Percentiles rank a stretch among this genome's conserved stretches.
Evolutionary conservation across 1,140 invertebrate genomes (phyloP).

Genomic region (Monomorium pharaonis): DNA sequence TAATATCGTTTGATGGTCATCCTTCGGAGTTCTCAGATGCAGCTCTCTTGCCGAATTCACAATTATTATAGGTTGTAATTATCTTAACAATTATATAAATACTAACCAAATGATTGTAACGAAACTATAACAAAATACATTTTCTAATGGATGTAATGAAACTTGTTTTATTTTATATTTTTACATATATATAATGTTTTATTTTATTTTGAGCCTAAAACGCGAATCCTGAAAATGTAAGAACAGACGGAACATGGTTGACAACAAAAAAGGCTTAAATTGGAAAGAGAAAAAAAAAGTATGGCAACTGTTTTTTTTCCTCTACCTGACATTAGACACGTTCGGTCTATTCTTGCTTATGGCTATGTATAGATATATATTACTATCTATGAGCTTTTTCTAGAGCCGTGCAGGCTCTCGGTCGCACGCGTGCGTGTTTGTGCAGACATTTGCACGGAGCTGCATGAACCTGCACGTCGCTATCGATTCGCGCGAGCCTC

Average conservation of each 20-base stretch:
- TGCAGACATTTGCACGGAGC: not conserved
- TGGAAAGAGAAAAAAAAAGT: no score
- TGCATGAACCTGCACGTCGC: not conserved
- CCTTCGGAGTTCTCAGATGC: no score
- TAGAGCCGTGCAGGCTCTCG: not conserved
- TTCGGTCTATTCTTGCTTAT: no score
- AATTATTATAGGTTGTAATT: conserved; percentile 29
- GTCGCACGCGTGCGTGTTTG: not conserved
- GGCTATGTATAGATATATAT: not conserved
- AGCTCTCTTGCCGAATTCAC: not conserved
- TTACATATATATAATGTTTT: not conserved
- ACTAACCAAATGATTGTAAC: conserved; percentile 18
- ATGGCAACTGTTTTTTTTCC: no score
- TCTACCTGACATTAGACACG: no score
- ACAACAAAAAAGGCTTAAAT: no score
- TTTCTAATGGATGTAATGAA: conserved; percentile 53
- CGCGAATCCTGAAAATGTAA: no score
- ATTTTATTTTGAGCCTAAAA: no score
- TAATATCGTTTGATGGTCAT: not conserved
- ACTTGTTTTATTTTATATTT: not conserved
- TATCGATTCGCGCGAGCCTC: conserved; percentile 28
- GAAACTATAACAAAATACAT: conserved; percentile 39
- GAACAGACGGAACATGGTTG: no score
- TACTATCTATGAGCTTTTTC: not conserved
- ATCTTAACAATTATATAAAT: conserved; percentile 11